These are phyloP conservation scores for Microhierax caerulescens DNA, from an alignment of 2,797 vertebrate genomes.

Conservation along the genomic window DNA sequence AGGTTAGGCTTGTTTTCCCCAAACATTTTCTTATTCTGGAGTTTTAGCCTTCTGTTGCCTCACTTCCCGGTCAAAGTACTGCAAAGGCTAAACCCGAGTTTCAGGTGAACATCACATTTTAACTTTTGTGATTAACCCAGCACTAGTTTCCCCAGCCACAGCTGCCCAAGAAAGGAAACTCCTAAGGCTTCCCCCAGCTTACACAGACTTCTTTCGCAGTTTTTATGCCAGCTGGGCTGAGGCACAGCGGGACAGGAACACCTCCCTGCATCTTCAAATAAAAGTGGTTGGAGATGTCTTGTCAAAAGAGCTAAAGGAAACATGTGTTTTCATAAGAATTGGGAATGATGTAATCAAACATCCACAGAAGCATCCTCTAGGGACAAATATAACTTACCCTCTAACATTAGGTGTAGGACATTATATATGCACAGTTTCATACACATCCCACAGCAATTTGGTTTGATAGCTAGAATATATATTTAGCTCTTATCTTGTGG, in stretches of 20 bases:
- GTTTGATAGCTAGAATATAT: neutral
- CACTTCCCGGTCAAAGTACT: neutral
- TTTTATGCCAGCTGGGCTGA: fast-evolving
- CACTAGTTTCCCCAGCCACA: neutral
- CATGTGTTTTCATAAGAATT: fast-evolving
- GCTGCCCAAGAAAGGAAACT: neutral
- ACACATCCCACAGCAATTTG: conserved; percentile 1
- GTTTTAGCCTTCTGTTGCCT: neutral
- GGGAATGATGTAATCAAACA: neutral
- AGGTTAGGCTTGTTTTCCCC: neutral
- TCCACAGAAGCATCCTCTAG: neutral
- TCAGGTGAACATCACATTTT: neutral
- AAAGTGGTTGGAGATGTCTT: neutral
- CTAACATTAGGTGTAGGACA: neutral
- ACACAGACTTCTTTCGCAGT: fast-evolving
- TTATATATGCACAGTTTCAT: neutral
- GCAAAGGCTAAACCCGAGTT: neutral
- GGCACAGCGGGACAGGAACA: neutral
- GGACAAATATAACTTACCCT: neutral
- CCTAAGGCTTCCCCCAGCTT: neutral
- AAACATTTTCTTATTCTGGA: neutral
- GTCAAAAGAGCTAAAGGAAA: neutral
- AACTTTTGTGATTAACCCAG: neutral
- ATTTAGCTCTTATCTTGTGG: neutral
- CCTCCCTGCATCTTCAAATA: neutral